Conservation (phyloP, 1,140 invertebrate genomes). For the Papilio glaucus region DNA sequence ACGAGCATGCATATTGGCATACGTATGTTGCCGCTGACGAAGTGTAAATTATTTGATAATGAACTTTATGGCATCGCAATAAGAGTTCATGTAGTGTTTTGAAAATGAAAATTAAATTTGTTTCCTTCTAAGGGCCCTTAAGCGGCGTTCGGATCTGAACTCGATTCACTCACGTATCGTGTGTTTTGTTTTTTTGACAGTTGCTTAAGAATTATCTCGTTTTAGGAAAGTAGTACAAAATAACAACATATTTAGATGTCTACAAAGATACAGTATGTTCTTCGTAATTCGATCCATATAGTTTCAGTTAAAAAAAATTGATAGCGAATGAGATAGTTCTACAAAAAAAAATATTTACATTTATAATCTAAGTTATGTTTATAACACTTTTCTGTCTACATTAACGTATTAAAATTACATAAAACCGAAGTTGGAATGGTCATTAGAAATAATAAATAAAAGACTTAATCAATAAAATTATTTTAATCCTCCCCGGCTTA, state of each 20-base stretch:
- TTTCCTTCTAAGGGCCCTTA: conserved; percentile 17
- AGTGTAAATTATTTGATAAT: background rate
- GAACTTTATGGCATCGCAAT: background rate
- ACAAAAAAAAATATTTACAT: too few species aligned
- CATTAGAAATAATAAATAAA: too few species aligned
- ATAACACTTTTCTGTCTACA: too few species aligned
- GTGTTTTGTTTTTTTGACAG: conserved; percentile 3
- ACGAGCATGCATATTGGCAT: conserved; percentile 42
- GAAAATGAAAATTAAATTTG: background rate
- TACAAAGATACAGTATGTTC: conserved; percentile 1
- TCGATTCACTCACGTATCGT: conserved; percentile 26
- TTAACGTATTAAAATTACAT: too few species aligned
- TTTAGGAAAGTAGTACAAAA: conserved; percentile 13
- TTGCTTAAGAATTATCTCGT: conserved; percentile 25
- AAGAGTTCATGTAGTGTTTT: background rate
- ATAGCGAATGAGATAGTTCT: too few species aligned
- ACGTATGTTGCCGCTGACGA: background rate
- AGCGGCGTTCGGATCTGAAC: conserved; percentile 28
- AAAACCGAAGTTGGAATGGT: too few species aligned
- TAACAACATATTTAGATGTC: background rate
- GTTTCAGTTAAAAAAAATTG: too few species aligned
- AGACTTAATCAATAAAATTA: too few species aligned
- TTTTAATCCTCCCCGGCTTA: too few species aligned
- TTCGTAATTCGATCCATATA: background rate
- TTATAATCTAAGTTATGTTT: too few species aligned